Evolutionary conservation across 2,888 invertebrate species (phyloP).

Genomic region (Nemotelus pantherinus): DNA sequence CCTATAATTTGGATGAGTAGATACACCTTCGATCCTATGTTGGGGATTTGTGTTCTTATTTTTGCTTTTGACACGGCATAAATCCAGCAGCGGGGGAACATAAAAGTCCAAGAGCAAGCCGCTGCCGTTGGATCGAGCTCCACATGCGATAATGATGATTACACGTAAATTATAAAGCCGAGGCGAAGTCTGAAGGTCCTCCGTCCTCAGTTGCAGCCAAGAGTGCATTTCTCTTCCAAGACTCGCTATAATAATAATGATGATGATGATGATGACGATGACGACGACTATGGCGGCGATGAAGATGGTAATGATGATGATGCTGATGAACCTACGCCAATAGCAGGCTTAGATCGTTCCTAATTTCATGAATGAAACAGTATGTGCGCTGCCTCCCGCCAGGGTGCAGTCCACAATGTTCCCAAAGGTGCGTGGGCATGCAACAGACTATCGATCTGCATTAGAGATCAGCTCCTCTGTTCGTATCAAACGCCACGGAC

Average conservation of each 20-base stretch:
- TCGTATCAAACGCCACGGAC: neutral
- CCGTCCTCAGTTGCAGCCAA: slow-evolving; percentile 18
- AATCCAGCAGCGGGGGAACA: slow-evolving; percentile 39
- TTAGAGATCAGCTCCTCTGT: slow-evolving; percentile 33
- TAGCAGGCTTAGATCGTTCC: slow-evolving; percentile 39
- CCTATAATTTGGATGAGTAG: neutral
- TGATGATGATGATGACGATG: slow-evolving; percentile 52
- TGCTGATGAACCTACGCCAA: slow-evolving; percentile 43
- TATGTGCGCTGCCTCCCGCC: slow-evolving; percentile 31
- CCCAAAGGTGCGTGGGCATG: slow-evolving; percentile 31
- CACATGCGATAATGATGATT: slow-evolving; percentile 55
- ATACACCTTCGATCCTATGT: slow-evolving; percentile 35
- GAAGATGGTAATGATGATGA: slow-evolving; percentile 40
- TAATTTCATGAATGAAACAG: slow-evolving; percentile 54
- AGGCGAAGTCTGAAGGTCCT: slow-evolving; percentile 28
- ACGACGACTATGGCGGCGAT: slow-evolving; percentile 35
- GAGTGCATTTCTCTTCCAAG: slow-evolving; percentile 32
- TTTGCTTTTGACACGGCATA: slow-evolving; percentile 37
- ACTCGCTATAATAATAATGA: slow-evolving; percentile 24
- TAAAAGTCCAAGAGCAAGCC: slow-evolving; percentile 39
- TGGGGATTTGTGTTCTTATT: slow-evolving; percentile 8
- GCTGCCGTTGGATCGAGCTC: slow-evolving; percentile 49
- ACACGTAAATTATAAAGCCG: slow-evolving; percentile 53
- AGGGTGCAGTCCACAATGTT: slow-evolving; percentile 39
- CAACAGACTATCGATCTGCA: slow-evolving; percentile 41